Evolutionary conservation across 2,113 vertebrate species (phyloP).

Genomic region (Heptranchias perlo): DNA sequence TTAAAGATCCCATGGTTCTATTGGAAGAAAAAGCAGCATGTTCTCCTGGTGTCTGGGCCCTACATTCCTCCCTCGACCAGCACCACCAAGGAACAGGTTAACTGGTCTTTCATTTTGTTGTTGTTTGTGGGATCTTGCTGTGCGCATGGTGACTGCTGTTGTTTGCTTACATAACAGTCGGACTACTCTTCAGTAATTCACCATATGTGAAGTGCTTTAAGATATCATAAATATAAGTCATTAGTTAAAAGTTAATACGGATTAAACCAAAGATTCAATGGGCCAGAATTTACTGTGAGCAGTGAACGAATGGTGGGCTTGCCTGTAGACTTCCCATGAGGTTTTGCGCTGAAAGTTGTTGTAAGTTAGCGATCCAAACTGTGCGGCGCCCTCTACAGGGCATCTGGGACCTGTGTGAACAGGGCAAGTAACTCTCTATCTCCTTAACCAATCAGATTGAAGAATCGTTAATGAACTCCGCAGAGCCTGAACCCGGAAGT

Average conservation of each 20-base stretch:
- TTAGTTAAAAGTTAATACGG: background rate
- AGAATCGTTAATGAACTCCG: no score
- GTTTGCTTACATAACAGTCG: background rate
- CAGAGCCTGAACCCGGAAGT: no score
- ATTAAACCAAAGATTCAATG: background rate
- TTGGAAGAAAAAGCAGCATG: background rate
- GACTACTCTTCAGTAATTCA: background rate
- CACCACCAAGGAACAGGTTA: background rate
- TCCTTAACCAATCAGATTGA: no score
- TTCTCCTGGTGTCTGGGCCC: background rate
- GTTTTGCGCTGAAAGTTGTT: no score
- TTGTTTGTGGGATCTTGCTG: background rate
- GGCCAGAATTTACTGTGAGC: no score
- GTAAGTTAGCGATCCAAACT: no score
- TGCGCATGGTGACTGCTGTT: background rate
- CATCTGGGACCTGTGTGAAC: no score
- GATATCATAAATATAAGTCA: background rate
- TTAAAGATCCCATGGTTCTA: background rate
- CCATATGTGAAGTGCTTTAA: background rate
- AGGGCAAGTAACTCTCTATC: no score
- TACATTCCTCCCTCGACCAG: background rate
- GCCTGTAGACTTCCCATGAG: no score
- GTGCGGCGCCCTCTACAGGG: no score
- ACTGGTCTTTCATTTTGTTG: background rate
- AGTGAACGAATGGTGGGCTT: no score